These are phyloP conservation scores for Loripinus fragilis DNA, from an alignment of 2,888 invertebrate species.

Conservation along the genomic window DNA sequence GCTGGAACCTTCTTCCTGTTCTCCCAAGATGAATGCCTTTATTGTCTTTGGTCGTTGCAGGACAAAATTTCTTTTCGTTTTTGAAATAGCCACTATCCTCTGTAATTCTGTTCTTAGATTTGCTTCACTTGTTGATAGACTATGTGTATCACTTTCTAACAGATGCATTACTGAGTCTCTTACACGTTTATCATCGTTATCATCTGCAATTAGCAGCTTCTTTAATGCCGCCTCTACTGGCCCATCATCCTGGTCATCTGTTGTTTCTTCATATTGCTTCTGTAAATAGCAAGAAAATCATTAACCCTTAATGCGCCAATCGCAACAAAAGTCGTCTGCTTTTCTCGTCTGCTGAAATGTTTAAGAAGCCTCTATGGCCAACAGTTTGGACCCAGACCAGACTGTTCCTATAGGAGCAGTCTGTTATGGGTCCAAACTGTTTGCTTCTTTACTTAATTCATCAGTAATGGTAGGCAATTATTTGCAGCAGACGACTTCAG, in stretches of 20 bases:
- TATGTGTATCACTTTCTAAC: not conserved
- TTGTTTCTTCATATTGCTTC: constrained; percentile 7
- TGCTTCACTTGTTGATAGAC: not conserved
- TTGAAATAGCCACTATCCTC: not conserved
- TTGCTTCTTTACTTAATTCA: no score
- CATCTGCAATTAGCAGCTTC: not conserved
- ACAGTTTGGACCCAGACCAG: no score
- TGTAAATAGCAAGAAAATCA: not conserved
- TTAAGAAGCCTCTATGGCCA: no score
- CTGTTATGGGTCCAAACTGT: no score
- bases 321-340: no score
- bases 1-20: not conserved
- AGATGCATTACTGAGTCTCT: not conserved
- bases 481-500: no score
- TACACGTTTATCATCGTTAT: not conserved
- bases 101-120: not conserved
- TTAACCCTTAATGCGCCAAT: no score
- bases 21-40: not conserved
- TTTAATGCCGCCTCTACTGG: constrained; percentile 1
- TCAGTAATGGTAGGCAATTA: no score
- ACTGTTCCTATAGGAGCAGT: no score
- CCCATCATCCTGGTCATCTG: not conserved
- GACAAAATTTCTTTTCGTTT: not conserved
- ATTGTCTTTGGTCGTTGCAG: not conserved
- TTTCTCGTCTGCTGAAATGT: no score